Conservation (phyloP, 2,888 invertebrate genomes). For the Xestia rhomboidea region DNA sequence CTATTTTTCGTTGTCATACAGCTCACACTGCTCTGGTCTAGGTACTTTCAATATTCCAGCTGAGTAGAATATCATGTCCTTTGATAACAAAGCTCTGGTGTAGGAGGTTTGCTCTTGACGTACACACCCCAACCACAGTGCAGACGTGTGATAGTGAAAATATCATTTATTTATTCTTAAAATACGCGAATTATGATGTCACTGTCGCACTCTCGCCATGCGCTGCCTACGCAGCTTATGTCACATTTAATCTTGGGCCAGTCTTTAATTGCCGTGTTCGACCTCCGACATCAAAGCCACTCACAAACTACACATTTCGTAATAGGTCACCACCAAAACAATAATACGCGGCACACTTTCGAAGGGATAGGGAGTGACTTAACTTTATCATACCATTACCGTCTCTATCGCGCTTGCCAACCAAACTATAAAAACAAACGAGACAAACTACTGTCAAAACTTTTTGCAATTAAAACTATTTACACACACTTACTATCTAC, state of each 20-base stretch:
- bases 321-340: constrained; percentile 87
- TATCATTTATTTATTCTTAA: constrained; percentile 70
- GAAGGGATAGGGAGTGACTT: constrained; percentile 78
- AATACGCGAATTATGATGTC: constrained; percentile 81
- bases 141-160: constrained; percentile 62
- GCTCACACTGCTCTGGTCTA: constrained; percentile 20
- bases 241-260: constrained; percentile 74
- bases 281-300: constrained; percentile 70
- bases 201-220: constrained; percentile 68
- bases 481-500: constrained; percentile 70
- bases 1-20: constrained; percentile 39
- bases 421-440: constrained; percentile 70
- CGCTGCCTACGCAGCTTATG: constrained; percentile 78
- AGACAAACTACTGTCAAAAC: constrained; percentile 84
- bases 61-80: constrained; percentile 6
- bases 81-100: constrained; percentile 18
- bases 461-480: constrained; percentile 80
- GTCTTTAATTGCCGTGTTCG: constrained; percentile 68
- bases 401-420: constrained; percentile 78
- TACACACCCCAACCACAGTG: constrained; percentile 25
- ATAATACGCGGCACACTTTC: constrained; percentile 86
- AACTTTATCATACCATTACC: constrained; percentile 74
- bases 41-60: constrained; percentile 1
- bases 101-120: constrained; percentile 13
- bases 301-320: constrained; percentile 79